Base-by-base conservation (phyloP, 2,888 invertebrate species). In the Lasioglossum villosulum region DNA sequence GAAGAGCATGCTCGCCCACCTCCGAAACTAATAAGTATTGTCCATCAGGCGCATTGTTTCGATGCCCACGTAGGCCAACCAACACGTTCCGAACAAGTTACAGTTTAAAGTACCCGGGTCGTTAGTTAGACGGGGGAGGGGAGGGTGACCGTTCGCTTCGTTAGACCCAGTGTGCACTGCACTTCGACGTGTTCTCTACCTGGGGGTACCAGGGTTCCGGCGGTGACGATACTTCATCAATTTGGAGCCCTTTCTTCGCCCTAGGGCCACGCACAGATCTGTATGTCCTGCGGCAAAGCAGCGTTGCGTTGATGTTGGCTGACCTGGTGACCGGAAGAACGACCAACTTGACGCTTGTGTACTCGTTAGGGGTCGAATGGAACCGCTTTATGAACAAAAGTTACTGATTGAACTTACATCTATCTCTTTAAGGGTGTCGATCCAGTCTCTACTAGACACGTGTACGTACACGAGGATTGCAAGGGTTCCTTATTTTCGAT, bases 1-100 rank as follows among this genome's bases (percentile, higher is more conserved):
- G 83, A 91, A 88, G 89, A 88, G 73, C 84, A 80, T 80, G 81
- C 84, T 90, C 94, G 92, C 94, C 93, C 93, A 94, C 93, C 90
- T 89, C 83, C 86, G 87, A 89, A 90, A 90, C 92, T 92, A 93
- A 93, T 93, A 93, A 92, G 92, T 93, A 93, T 93, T 93, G 93
- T 93, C 92, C 91, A 87, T 91, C 90, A 88, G 84, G 80, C 89
- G 92, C 88, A 93, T 93, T 93, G 93, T 92, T 93, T 92, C 89
- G 88, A 88, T 91, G 92, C 93, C 93, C 93, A 93, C 92, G 91
- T 92, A 89, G 81, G 78, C 82, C 86, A 82, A 83, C 86, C 87
- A 82, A 90, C 92, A 89, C 87, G 88, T 84, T 86, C 86, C 82
- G 42, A 88, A 90, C 87, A 83, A 89, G 92, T 90, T 91, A 91